phyloP scores from a whole-genome alignment of 1,140 invertebrate species.

The Ceratina australensis region DNA sequence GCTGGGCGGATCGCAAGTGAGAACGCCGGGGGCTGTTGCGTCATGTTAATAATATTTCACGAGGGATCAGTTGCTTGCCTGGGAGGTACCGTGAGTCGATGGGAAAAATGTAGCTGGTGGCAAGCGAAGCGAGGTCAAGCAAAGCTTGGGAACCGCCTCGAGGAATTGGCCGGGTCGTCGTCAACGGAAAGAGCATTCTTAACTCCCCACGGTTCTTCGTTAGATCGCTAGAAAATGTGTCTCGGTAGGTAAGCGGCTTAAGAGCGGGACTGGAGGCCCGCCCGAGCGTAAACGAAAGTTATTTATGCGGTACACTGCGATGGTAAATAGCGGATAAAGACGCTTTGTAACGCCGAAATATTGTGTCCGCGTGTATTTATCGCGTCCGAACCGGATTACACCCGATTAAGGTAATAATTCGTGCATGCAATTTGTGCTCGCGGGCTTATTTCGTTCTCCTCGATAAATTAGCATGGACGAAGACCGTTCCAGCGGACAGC shows the following conservation, averaged over 20 bases:
- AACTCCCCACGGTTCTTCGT: conserved; percentile 4
- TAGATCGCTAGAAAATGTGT: not conserved
- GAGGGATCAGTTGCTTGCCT: not conserved
- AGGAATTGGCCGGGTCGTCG: not conserved
- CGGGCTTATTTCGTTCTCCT: not conserved
- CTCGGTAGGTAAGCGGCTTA: conserved; percentile 6
- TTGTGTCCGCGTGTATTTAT: not conserved
- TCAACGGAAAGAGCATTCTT: not conserved
- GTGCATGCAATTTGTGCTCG: conserved; percentile 7
- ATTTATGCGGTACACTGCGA: not conserved
- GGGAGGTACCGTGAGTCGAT: not conserved
- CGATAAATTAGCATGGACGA: conserved; percentile 15
- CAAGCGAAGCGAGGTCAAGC: not conserved
- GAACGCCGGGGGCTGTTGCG: not conserved
- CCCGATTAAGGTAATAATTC: conserved; percentile 20
- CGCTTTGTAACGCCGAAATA: conserved; percentile 5
- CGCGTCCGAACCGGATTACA: not conserved
- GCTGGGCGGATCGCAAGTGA: not conserved
- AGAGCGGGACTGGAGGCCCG: not conserved
- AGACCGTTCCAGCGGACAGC: not conserved
- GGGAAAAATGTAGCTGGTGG: not conserved
- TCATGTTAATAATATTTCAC: conserved; percentile 16
- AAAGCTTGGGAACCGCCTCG: not conserved
- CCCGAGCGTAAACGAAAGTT: conserved; percentile 1
- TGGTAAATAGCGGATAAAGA: not conserved